These are phyloP conservation scores for Anarsia innoxiella DNA, from an alignment of 2,888 invertebrate genomes.

Conservation along the genomic window DNA sequence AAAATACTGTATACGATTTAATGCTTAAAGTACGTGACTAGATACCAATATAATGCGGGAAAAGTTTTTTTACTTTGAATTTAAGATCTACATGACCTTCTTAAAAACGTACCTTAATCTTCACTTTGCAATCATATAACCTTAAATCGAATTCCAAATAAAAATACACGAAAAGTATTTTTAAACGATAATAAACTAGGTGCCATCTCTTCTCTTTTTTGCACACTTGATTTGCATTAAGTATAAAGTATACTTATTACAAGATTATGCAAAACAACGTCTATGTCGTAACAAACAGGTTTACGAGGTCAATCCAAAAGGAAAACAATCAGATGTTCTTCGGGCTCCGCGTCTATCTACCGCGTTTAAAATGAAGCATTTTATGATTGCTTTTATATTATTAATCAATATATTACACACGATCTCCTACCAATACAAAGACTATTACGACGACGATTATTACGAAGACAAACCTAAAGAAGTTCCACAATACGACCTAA, in stretches of 20 bases:
- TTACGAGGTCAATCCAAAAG: not conserved
- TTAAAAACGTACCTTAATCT: too few relatives aligned
- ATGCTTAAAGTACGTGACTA: too few relatives aligned
- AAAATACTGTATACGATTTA: too few relatives aligned
- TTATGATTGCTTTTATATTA: not conserved
- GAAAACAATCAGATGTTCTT: not conserved
- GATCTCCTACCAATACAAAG: not conserved
- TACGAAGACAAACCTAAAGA: not conserved
- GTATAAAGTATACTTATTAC: not conserved
- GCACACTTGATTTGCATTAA: too few relatives aligned
- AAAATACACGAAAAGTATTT: too few relatives aligned
- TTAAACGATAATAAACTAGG: too few relatives aligned
- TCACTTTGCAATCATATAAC: too few relatives aligned
- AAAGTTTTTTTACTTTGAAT: too few relatives aligned
- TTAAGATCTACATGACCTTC: too few relatives aligned
- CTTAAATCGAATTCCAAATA: too few relatives aligned
- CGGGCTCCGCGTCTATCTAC: not conserved
- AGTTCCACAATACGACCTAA: constrained; percentile 22
- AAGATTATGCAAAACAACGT: not conserved
- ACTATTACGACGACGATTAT: not conserved
- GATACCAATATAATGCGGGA: too few relatives aligned
- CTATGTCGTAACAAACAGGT: not conserved
- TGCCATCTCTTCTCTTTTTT: too few relatives aligned
- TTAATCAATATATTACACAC: not conserved
- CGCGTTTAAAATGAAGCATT: not conserved